Conservation (phyloP, 2,888 invertebrate genomes). For the Tyria jacobaeae region DNA sequence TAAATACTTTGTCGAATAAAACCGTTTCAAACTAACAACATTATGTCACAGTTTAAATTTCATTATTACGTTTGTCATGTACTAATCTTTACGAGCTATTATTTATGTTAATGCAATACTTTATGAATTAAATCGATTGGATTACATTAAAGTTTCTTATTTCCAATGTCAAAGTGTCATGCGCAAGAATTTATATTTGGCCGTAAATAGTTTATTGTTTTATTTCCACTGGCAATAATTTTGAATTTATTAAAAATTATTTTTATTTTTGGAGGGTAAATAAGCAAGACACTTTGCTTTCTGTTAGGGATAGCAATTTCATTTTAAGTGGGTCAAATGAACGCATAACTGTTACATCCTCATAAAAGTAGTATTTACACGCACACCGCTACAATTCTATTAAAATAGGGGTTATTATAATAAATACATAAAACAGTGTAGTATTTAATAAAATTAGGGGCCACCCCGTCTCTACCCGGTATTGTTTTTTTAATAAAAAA, state of each 20-base stretch:
- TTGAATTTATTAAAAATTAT: not conserved
- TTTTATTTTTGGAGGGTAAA: not conserved
- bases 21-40: not conserved
- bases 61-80: slow-evolving; percentile 42
- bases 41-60: slow-evolving; percentile 40
- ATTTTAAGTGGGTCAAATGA: not conserved
- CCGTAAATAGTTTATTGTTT: slow-evolving; percentile 32
- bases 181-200: slow-evolving; percentile 37
- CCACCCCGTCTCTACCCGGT: too few relatives aligned
- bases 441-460: too few relatives aligned
- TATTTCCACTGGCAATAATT: slow-evolving; percentile 11
- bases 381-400: too few relatives aligned
- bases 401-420: too few relatives aligned
- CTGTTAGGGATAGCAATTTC: not conserved
- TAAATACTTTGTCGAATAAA: not conserved
- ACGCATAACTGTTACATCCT: not conserved
- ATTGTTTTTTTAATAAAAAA: too few relatives aligned
- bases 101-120: slow-evolving; percentile 38
- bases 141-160: slow-evolving; percentile 41
- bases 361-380: too few relatives aligned
- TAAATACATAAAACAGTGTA: too few relatives aligned
- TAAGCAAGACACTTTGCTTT: not conserved
- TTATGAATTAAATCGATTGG: slow-evolving; percentile 47
- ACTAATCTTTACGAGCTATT: slow-evolving; percentile 41
- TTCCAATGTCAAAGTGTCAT: slow-evolving; percentile 37